Evolutionary conservation across 1,140 invertebrate genomes (phyloP), one percentile per base, ranked within the genome.

Genomic region (Lamellibrachia luymesi): DNA sequence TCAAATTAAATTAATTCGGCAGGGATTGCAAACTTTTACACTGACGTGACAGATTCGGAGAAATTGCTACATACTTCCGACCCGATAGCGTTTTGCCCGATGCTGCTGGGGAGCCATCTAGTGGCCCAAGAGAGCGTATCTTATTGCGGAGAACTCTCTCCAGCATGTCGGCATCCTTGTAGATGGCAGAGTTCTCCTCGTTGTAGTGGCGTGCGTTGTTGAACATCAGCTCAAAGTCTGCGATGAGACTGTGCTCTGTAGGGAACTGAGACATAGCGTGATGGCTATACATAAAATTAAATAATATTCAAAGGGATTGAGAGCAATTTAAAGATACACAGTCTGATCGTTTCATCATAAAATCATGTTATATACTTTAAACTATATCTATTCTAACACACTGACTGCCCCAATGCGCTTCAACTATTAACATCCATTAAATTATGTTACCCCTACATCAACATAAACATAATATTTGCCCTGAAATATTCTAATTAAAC

Each of bases 201-300:
- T 99, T 99, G 96, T 99, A 99, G 94, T 98, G 98, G 0, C 98
- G 97, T 95, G 99, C 99, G 96, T 99, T 99, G 92, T 97, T 97
- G 96, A 99, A 99, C 98, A 99, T 99, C 25, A 98, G 96, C 94
- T 97, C 97, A 95, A 98, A 97, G 96, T 98, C 98, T 92, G 96
- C 96, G 92, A 98, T 96, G 91, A 98, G 96, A 95, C 97, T 97
- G 90, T 97, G 97, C 95, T 98, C 97, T 93, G 94, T 97, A 93
- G 96, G 96, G 96, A 98, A 97, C 96, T 97, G 94, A 51, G 95
- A 94, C 5, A 93, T 22, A 80, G 64, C 2, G 64, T 17, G 13
- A 80, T 17, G 64, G 64, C 25, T 2, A 80, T 80, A 80, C 64
- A 80, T 80, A 10, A 80, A 80, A 80, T 38, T 38, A 38, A 38